A percentile compares a stretch with the other conserved stretches of the same genome.
phyloP scores from a whole-genome alignment of 2,797 vertebrate genomes.

The Channallabes apus region DNA sequence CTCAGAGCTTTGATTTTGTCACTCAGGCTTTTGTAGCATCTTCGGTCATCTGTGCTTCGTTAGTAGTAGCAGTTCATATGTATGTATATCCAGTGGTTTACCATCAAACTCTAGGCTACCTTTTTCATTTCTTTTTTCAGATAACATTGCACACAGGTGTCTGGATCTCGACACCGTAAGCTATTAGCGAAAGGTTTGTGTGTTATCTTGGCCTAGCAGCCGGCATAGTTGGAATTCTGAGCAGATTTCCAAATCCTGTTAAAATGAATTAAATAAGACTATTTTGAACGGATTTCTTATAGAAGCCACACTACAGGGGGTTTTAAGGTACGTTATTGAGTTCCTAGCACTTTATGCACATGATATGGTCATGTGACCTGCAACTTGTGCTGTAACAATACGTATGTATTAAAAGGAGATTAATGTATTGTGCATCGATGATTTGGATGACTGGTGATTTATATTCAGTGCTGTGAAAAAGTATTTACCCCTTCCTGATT shows the following conservation, averaged over 20 bases:
- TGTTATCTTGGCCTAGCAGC: neutral
- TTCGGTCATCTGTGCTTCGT: neutral
- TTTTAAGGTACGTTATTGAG: neutral
- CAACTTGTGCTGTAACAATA: neutral
- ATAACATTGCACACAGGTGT: neutral
- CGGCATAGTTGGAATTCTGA: neutral
- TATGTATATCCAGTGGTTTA: neutral
- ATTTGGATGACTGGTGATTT: neutral
- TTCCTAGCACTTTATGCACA: neutral
- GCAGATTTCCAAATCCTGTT: neutral
- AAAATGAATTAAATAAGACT: neutral
- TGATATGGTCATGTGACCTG: conserved; percentile 5
- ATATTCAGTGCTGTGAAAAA: neutral
- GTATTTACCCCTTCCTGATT: too few relatives aligned
- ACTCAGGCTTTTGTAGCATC: neutral
- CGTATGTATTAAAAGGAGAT: neutral
- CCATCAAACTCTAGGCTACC: neutral
- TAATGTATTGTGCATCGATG: neutral
- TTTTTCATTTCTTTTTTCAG: neutral
- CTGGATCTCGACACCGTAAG: neutral
- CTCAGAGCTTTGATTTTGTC: conserved; percentile 19
- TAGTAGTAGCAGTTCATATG: neutral
- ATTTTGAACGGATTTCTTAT: neutral
- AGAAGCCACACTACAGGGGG: neutral
- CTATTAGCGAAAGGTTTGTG: neutral